Conservation (phyloP, 1,140 invertebrate species). For the Mercenaria mercenaria region DNA sequence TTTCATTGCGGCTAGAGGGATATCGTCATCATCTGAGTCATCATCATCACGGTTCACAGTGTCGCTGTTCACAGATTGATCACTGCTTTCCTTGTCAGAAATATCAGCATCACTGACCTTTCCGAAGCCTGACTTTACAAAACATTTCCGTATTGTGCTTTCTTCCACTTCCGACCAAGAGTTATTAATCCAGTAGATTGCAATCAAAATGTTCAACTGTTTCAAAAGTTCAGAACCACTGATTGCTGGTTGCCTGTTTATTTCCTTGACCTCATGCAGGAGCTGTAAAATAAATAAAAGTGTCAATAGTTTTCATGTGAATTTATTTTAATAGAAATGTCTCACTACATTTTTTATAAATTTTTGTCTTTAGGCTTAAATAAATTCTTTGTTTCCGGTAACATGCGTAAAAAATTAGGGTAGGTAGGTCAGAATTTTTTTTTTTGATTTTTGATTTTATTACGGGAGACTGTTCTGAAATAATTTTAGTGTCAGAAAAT, state of each 20-base stretch:
- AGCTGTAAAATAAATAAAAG: background rate
- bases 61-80: background rate
- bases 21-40: background rate
- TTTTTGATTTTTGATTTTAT: too few species aligned
- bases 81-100: background rate
- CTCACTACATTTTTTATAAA: too few species aligned
- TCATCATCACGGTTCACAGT: background rate
- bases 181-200: slow-evolving; percentile 42
- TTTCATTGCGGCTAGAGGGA: background rate
- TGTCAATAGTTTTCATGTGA: background rate
- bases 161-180: slow-evolving; percentile 7
- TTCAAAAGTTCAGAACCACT: slow-evolving; percentile 36
- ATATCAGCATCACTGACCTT: background rate
- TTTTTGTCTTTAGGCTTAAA: too few species aligned
- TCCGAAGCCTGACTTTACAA: slow-evolving; percentile 10
- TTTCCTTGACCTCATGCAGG: background rate
- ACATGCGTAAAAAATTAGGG: too few species aligned
- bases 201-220: slow-evolving; percentile 44
- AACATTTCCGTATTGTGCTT: slow-evolving; percentile 8
- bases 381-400: too few species aligned
- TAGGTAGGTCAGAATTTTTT: too few species aligned
- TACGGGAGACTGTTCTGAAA: too few species aligned
- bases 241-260: background rate
- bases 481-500: too few species aligned
- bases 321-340: background rate